Conservation (phyloP, 2,113 vertebrate genomes). For the Danio rerio region DNA sequence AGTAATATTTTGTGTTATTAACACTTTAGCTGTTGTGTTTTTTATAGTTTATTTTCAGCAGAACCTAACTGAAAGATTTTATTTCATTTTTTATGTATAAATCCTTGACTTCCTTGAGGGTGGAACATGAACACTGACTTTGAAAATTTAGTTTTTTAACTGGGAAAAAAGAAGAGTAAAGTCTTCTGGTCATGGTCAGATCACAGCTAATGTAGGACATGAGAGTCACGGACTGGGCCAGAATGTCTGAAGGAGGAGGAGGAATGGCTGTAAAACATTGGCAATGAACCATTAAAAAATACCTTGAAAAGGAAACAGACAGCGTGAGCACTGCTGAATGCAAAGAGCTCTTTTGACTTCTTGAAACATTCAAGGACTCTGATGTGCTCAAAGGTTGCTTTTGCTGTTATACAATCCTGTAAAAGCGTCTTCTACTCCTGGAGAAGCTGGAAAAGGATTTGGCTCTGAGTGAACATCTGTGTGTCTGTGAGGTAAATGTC, state of each 20-base stretch:
- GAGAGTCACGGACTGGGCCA: conserved; percentile 5
- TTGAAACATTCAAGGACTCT: conserved; percentile 28
- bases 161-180: not conserved
- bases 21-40: not conserved
- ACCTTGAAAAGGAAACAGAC: not conserved
- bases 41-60: not conserved
- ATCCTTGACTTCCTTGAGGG: not conserved
- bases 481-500: not conserved
- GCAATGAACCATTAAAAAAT: not conserved
- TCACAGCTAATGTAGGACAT: not conserved
- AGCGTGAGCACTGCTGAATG: not conserved
- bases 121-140: not conserved
- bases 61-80: not conserved
- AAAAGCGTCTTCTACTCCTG: not conserved
- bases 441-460: not conserved
- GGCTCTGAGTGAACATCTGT: not conserved
- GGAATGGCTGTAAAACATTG: conserved; percentile 6
- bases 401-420: not conserved
- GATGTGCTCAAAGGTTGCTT: not conserved
- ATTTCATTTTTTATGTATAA: not conserved
- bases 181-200: conserved; percentile 15
- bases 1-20: not conserved
- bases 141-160: not conserved
- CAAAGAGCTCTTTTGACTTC: conserved; percentile 19
- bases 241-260: not conserved